A percentile compares a stretch with the other conserved stretches of the same genome.
Evolutionary conservation across 2,113 vertebrate genomes (phyloP).

Genomic region (Vanacampus margaritifer): DNA sequence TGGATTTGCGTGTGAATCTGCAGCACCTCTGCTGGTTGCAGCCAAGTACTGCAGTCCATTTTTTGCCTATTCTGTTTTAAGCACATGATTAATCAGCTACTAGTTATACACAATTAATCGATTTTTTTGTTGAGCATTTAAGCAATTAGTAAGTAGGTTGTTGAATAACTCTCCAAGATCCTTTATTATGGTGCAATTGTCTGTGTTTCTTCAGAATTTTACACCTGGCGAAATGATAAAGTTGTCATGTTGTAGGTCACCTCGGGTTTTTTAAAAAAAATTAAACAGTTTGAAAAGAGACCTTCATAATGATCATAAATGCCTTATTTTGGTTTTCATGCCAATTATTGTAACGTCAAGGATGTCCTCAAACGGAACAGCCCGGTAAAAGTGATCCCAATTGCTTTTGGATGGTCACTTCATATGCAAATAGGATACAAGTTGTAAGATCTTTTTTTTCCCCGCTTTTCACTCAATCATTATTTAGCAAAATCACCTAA

Average conservation of each 20-base stretch:
- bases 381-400: not conserved
- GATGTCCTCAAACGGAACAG: conserved; percentile 1
- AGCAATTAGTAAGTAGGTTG: too few species aligned
- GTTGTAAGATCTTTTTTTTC: too few species aligned
- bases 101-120: not conserved
- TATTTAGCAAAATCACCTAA: not conserved
- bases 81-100: too few species aligned
- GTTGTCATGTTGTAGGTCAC: conserved; percentile 11
- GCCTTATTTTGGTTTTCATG: not conserved
- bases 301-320: conserved; percentile 4
- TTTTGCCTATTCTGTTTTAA: too few species aligned
- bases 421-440: too few species aligned
- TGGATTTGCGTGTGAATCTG: too few species aligned
- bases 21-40: too few species aligned
- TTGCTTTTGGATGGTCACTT: not conserved
- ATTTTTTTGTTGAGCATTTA: too few species aligned
- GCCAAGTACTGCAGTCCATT: too few species aligned
- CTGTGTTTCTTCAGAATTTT: not conserved
- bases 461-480: too few species aligned
- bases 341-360: conserved; percentile 20
- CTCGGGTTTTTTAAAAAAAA: not conserved
- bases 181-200: not conserved
- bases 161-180: not conserved
- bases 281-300: conserved; percentile 18
- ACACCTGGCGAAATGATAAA: not conserved